These are phyloP conservation scores for Eumeta japonica DNA, from an alignment of 1,140 invertebrate species.

Conservation along the genomic window DNA sequence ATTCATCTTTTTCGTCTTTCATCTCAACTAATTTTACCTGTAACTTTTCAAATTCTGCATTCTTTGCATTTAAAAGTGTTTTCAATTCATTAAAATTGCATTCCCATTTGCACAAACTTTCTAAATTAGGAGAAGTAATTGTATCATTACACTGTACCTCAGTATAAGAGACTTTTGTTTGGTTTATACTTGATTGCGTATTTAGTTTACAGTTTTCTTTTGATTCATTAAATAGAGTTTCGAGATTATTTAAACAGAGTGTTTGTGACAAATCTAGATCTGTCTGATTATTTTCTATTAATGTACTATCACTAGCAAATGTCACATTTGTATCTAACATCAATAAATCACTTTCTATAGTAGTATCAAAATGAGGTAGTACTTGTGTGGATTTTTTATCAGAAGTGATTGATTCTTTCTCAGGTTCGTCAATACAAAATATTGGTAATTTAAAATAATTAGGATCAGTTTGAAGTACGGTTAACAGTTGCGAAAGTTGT, in stretches of 20 bases:
- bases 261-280: not conserved
- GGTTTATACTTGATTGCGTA: too few relatives aligned
- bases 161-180: not conserved
- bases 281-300: slow-evolving; percentile 12
- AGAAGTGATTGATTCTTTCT: slow-evolving; percentile 2
- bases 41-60: not conserved
- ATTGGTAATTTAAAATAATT: slow-evolving; percentile 16
- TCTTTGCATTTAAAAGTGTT: too few relatives aligned
- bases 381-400: too few relatives aligned
- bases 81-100: not conserved
- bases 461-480: slow-evolving; percentile 25
- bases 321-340: slow-evolving; percentile 49
- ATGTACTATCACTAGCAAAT: slow-evolving; percentile 34
- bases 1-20: slow-evolving; percentile 20
- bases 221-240: not conserved
- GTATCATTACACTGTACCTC: not conserved
- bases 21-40: slow-evolving; percentile 17
- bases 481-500: slow-evolving; percentile 29
- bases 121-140: not conserved
- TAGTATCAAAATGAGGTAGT: slow-evolving; percentile 31
- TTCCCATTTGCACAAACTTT: not conserved
- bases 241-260: not conserved
- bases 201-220: slow-evolving; percentile 1
- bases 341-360: slow-evolving; percentile 39
- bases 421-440: slow-evolving; percentile 33